Percentiles rank a stretch among this genome's conserved stretches.
These are phyloP conservation scores for Diadegma fenestrale DNA, from an alignment of 2,888 invertebrate genomes.

Conservation along the genomic window DNA sequence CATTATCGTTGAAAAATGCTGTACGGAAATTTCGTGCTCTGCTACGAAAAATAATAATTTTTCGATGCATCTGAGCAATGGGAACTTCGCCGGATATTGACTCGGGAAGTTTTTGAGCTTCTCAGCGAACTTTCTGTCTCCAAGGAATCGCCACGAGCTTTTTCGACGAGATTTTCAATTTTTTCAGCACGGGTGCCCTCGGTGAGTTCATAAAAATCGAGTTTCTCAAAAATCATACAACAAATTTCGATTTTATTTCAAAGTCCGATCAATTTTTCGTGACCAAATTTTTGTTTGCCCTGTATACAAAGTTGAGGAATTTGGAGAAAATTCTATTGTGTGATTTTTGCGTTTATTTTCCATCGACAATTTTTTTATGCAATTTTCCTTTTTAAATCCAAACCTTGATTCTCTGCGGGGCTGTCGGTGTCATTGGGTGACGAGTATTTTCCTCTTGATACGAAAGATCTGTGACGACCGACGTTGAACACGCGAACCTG, in stretches of 20 bases:
- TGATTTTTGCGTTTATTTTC: too few relatives aligned
- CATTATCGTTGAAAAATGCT: too few relatives aligned
- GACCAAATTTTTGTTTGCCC: neutral
- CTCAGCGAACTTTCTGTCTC: neutral
- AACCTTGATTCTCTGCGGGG: slow-evolving; percentile 56
- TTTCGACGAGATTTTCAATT: neutral
- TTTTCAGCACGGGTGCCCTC: too few relatives aligned
- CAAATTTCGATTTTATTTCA: neutral
- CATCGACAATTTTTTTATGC: neutral
- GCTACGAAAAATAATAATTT: too few relatives aligned
- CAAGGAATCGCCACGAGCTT: neutral
- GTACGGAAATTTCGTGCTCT: too few relatives aligned
- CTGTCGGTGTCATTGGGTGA: slow-evolving; percentile 61
- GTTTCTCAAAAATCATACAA: neutral
- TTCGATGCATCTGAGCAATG: too few relatives aligned
- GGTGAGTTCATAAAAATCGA: neutral
- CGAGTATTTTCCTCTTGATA: slow-evolving; percentile 25
- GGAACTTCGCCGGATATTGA: too few relatives aligned
- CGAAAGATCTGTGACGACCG: slow-evolving; percentile 43
- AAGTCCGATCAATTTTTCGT: neutral
- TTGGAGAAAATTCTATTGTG: too few relatives aligned
- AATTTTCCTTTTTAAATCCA: neutral
- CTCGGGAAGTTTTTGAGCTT: too few relatives aligned
- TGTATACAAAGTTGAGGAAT: too few relatives aligned
- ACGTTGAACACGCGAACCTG: slow-evolving; percentile 44